Evolutionary conservation across 2,888 invertebrate genomes (phyloP), one percentile per base, ranked within the genome.

Genomic region (Automeris io): DNA sequence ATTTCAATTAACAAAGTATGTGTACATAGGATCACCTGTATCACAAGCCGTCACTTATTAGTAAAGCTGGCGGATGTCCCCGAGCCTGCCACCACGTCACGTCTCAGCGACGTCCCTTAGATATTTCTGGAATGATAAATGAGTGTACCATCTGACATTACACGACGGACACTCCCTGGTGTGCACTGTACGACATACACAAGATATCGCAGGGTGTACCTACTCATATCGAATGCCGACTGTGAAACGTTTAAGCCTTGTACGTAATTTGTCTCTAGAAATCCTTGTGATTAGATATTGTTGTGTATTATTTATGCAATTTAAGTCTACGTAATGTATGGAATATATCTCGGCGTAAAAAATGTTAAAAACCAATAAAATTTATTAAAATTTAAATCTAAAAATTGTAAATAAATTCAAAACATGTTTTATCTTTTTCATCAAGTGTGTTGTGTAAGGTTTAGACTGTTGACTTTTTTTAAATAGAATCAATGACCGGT

Each of bases 41-140:
- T n/a, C 13, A 26, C 13, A 5, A 13, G 46, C 42, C 43, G 48
- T 40, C 41, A 41, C 46, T 42, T 62, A 61, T 65, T 69, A 70
- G 69, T 65, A 61, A 64, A 64, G 65, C 55, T 49, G 51, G 50
- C 52, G 44, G 51, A 43, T 53, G 57, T 56, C 51, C 56, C 55
- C 49, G 45, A 40, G 6, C n/a, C n/a, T n/a, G n/a, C n/a, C 11
- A 24, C 24, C 24, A 13, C 46, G 49, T 52, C 54, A 55, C 60
- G 59, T 52, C 57, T 45, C 43, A 33, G 53, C 46, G 53, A 51
- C 54, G 56, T 61, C 64, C 61, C 61, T 62, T 46, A 55, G 61
- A 67, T 67, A 66, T 68, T 63, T 67, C 61, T 61, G 49, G 64
- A 63, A 72, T 74, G 74, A 74, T 74, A 70, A 73, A 75, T 72